Evolutionary conservation across 1,140 invertebrate species (phyloP).

Genomic region (Oedothorax gibbosus): DNA sequence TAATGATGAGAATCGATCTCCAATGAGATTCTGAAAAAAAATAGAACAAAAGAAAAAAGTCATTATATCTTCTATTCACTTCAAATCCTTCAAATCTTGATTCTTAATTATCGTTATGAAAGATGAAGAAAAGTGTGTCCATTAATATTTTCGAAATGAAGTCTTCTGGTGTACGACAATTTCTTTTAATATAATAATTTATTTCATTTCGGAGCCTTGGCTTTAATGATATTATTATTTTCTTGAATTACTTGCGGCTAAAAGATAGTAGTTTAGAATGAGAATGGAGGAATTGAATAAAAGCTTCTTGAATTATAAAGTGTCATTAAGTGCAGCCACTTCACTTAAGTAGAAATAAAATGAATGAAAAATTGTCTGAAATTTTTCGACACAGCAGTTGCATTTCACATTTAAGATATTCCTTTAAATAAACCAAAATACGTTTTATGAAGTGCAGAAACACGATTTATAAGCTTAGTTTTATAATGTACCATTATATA

Average conservation of each 20-base stretch:
- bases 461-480: no score
- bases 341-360: no score
- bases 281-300: no score
- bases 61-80: conserved; percentile 24
- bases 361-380: no score
- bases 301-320: no score
- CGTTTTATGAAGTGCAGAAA: no score
- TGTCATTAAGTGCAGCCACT: no score
- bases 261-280: no score
- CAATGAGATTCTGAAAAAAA: background rate
- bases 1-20: conserved; percentile 11
- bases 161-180: background rate
- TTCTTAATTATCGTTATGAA: conserved; percentile 23
- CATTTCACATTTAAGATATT: no score
- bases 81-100: conserved; percentile 22
- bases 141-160: conserved; percentile 34
- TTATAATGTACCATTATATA: no score
- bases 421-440: no score
- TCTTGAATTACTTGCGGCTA: background rate
- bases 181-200: conserved; percentile 7
- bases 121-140: conserved; percentile 9
- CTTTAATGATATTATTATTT: conserved; percentile 35
- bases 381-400: no score
- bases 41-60: conserved; percentile 20
- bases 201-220: background rate